Evolutionary conservation across 2,113 vertebrate genomes (phyloP), one percentile per base, ranked within the genome.

Genomic region (Polypterus senegalus): DNA sequence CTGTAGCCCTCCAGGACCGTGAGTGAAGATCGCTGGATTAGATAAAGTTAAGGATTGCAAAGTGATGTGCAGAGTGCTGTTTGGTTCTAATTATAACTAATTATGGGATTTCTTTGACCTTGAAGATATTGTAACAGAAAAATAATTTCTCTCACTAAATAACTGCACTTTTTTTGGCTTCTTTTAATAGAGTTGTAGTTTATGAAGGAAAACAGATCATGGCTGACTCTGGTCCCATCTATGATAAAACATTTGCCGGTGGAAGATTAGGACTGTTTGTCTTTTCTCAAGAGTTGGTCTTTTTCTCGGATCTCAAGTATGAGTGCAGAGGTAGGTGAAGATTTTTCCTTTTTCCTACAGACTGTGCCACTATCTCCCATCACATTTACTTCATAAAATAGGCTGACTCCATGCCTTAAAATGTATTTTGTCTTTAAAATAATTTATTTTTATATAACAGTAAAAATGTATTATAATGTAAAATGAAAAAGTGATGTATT

Each of bases 251-350:
- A 0, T 98, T 92, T 57, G 86, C 93, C 1, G 95, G 96, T 8
- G 95, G 96, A 68, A 78, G 96, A 61, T 81, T 99, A 78, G 96
- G 96, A 49, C 84, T 98, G 66, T 99, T 99, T 70, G 96, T 99
- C 72, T 99, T 99, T 80, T 99, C 96, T 43, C 96, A 99, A 80
- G 96, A 99, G 66, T 86, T 97, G 83, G 89, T 99, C 64, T 98
- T 93, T 77, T 99, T 99, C 86, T 99, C 96, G 48, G 96, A 99
- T 69, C 94, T 99, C 78, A 99, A 94, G 71, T 98, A 99, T 11
- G 96, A 98, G 74, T 99, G 96, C 83, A 86, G 86, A 94, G 96
- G 96, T 99, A 70, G 89, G 92, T 83, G 46, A 59, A 10, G 44
- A 5, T 45, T 59, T 59, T 47, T 9, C 2, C 2, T 5, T 11